Percentiles rank a stretch among this genome's conserved stretches.
These are phyloP conservation scores for Caenorhabditis sp. DNA, from an alignment of 2,888 invertebrate genomes.

Conservation along the genomic window DNA sequence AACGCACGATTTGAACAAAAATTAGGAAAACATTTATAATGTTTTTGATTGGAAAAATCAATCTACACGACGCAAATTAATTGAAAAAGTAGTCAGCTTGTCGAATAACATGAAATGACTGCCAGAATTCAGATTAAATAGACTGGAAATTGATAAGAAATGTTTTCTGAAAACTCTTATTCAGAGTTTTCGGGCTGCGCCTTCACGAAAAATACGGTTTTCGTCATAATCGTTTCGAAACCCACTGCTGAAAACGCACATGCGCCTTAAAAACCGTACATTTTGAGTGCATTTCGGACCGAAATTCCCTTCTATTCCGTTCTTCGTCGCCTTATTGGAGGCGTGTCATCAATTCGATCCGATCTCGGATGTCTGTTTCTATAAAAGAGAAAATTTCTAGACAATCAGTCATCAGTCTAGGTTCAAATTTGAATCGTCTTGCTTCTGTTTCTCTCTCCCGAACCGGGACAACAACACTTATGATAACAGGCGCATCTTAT, in stretches of 20 bases:
- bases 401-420: slow-evolving; percentile 1
- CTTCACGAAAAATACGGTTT: slow-evolving; percentile 33
- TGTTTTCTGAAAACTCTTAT: background rate
- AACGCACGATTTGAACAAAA: too few species aligned
- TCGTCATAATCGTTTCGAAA: background rate
- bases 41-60: slow-evolving; percentile 22
- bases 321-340: background rate
- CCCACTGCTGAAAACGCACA: background rate
- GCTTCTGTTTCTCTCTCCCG: background rate
- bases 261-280: background rate
- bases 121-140: background rate
- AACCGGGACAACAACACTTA: slow-evolving; percentile 43
- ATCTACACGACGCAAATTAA: slow-evolving; percentile 8
- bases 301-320: slow-evolving; percentile 3
- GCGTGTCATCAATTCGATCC: slow-evolving; percentile 1
- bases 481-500: slow-evolving; percentile 58
- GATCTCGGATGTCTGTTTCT: background rate
- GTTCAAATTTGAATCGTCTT: slow-evolving; percentile 40
- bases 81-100: slow-evolving; percentile 20
- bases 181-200: slow-evolving; percentile 22
- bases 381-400: slow-evolving; percentile 25
- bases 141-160: background rate
- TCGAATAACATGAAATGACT: background rate
- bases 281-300: slow-evolving; percentile 3
- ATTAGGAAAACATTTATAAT: background rate